Conservation (phyloP, 35 echinoderm and acorn worm species). For the Amphiura filiformis region DNA sequence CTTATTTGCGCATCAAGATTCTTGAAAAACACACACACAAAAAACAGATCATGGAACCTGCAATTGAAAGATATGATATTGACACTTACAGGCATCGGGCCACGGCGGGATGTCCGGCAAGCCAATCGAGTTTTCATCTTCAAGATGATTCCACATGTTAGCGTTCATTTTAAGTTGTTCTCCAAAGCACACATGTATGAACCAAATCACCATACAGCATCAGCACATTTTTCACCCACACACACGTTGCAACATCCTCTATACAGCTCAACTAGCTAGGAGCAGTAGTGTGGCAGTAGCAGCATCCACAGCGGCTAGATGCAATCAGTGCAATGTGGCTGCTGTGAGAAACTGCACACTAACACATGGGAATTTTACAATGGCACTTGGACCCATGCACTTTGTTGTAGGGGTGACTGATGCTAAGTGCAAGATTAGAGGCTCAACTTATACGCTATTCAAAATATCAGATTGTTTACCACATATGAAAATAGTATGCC, state of each 20-base stretch:
- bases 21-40: too few relatives aligned
- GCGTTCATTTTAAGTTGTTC: neutral
- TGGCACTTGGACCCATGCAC: neutral
- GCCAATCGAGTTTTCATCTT: neutral
- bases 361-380: slow-evolving; percentile 15
- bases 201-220: neutral
- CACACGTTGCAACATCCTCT: neutral
- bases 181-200: neutral
- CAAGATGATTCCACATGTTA: neutral
- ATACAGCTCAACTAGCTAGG: neutral
- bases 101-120: neutral
- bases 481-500: too few relatives aligned
- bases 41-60: too few relatives aligned
- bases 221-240: neutral
- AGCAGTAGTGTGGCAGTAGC: neutral
- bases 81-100: neutral
- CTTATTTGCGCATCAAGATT: too few relatives aligned
- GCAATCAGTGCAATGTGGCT: neutral
- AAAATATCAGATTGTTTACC: too few relatives aligned
- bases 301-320: neutral
- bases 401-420: neutral
- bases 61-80: neutral
- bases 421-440: too few relatives aligned
- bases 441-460: too few relatives aligned
- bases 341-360: slow-evolving; percentile 1